Conservation (phyloP, 2,888 invertebrate species). For the Nomada fucata region DNA sequence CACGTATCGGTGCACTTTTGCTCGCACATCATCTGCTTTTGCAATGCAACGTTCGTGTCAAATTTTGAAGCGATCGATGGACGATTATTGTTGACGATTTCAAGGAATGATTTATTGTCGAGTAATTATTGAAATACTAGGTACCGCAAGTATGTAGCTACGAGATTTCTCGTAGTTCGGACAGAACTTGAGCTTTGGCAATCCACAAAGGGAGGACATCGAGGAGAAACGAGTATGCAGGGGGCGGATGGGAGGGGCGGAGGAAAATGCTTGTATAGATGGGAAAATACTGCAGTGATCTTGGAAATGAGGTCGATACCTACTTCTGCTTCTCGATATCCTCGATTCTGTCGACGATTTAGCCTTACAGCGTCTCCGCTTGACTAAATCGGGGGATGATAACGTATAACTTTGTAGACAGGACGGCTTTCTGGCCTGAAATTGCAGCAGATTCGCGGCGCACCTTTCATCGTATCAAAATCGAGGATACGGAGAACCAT, state of each 20-base stretch:
- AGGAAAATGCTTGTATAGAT: conserved; percentile 47
- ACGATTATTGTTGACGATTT: too few relatives aligned
- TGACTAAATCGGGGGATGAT: conserved; percentile 33
- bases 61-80: too few relatives aligned
- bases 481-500: conserved; percentile 32
- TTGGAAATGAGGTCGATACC: conserved; percentile 61
- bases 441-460: conserved; percentile 49
- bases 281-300: conserved; percentile 69
- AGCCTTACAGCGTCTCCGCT: conserved; percentile 45
- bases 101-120: too few relatives aligned
- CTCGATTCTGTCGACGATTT: conserved; percentile 62
- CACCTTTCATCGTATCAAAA: conserved; percentile 38
- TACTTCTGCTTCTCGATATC: conserved; percentile 55
- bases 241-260: neutral
- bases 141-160: too few relatives aligned
- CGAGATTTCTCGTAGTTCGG: too few relatives aligned
- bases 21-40: neutral
- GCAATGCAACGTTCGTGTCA: neutral
- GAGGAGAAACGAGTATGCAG: neutral
- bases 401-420: conserved; percentile 57
- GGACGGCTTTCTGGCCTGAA: conserved; percentile 50
- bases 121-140: too few relatives aligned
- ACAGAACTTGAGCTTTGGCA: too few relatives aligned
- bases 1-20: conserved; percentile 5
- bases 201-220: too few relatives aligned